These are phyloP conservation scores for Brassicogethes aeneus DNA, from an alignment of 2,888 invertebrate species.

Conservation along the genomic window DNA sequence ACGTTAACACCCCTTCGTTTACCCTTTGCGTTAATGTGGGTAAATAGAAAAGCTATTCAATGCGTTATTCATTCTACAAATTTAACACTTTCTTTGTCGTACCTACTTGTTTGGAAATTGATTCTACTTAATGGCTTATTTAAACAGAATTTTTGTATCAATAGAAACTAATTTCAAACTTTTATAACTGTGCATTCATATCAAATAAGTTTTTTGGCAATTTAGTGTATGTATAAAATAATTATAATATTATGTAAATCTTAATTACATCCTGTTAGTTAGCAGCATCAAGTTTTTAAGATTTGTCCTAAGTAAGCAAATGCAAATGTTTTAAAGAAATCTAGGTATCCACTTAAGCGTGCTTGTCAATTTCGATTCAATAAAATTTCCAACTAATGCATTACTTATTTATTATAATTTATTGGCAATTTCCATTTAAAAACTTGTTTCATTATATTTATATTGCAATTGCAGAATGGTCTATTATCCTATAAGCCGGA, in stretches of 20 bases:
- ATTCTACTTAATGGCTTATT: too few relatives aligned
- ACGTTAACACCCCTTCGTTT: not conserved
- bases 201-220: too few relatives aligned
- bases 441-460: conserved; percentile 16
- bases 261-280: not conserved
- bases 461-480: not conserved
- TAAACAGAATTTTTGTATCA: too few relatives aligned
- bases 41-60: too few relatives aligned
- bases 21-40: too few relatives aligned
- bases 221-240: too few relatives aligned
- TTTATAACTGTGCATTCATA: too few relatives aligned
- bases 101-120: too few relatives aligned
- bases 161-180: too few relatives aligned
- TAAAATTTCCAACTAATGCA: conserved; percentile 24
- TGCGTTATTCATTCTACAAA: too few relatives aligned
- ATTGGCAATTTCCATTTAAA: conserved; percentile 25
- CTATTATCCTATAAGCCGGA: not conserved
- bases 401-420: conserved; percentile 25
- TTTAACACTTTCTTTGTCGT: too few relatives aligned
- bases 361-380: conserved; percentile 25
- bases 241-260: not conserved
- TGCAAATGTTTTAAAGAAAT: conserved; percentile 13
- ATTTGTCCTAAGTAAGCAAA: not conserved
- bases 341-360: conserved; percentile 22
- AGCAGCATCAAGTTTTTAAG: not conserved